These are phyloP conservation scores for Chrysina gloriosa DNA, from an alignment of 2,888 invertebrate genomes.

Conservation along the genomic window DNA sequence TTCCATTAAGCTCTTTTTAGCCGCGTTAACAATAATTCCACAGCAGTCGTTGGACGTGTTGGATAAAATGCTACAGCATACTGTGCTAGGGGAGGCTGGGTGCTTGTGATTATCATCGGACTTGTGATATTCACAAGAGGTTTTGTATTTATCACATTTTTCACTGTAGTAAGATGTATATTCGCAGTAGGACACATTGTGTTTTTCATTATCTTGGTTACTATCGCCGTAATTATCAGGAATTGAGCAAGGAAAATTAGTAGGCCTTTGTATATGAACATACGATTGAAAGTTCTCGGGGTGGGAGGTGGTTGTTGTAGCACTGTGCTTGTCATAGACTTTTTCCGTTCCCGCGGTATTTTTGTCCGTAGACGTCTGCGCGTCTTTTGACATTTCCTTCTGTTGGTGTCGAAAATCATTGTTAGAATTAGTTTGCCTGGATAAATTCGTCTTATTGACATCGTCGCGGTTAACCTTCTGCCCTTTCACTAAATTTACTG, in stretches of 20 bases:
- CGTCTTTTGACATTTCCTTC: slow-evolving; percentile 25
- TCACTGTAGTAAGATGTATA: slow-evolving; percentile 53
- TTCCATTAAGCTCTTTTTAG: slow-evolving; percentile 60
- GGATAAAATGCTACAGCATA: slow-evolving; percentile 64
- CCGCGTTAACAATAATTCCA: slow-evolving; percentile 61
- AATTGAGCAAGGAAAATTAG: slow-evolving; percentile 40
- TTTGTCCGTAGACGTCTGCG: slow-evolving; percentile 25
- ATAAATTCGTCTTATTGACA: slow-evolving; percentile 36
- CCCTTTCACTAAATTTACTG: slow-evolving; percentile 58
- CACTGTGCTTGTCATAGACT: slow-evolving; percentile 11
- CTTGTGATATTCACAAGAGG: slow-evolving; percentile 54
- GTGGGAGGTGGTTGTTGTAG: background rate
- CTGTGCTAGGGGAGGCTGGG: slow-evolving; percentile 64
- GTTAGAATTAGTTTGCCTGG: slow-evolving; percentile 26
- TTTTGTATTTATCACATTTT: slow-evolving; percentile 58
- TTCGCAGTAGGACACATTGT: slow-evolving; percentile 40
- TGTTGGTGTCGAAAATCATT: slow-evolving; percentile 31
- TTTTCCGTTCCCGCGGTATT: slow-evolving; percentile 15
- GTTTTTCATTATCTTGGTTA: slow-evolving; percentile 34
- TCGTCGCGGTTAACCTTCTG: slow-evolving; percentile 45
- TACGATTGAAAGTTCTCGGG: slow-evolving; percentile 37
- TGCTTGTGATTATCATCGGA: slow-evolving; percentile 51
- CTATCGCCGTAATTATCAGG: slow-evolving; percentile 30
- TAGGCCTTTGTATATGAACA: slow-evolving; percentile 41
- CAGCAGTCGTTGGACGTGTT: slow-evolving; percentile 65